phyloP scores from a whole-genome alignment of 2,888 invertebrate genomes.

The Stratiomys singularior region DNA sequence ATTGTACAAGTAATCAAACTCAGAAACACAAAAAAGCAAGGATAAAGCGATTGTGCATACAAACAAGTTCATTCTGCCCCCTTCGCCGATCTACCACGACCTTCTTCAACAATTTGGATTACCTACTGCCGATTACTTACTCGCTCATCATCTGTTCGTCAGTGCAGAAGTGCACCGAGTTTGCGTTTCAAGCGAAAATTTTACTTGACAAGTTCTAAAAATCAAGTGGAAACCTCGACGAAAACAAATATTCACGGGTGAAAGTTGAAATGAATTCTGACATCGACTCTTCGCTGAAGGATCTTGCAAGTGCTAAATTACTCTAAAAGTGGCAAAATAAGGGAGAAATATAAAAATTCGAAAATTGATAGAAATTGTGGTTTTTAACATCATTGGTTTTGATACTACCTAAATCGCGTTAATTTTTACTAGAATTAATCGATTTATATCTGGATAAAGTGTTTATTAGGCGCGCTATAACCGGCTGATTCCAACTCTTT shows the following conservation, averaged over 20 bases:
- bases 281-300: not conserved
- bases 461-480: not conserved
- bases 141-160: not conserved
- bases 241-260: not conserved
- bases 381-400: not conserved
- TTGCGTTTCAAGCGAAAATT: no score
- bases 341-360: not conserved
- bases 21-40: not conserved
- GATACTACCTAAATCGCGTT: not conserved
- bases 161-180: not conserved
- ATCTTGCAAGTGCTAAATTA: not conserved
- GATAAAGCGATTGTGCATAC: conserved; percentile 3
- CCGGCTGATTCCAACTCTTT: not conserved
- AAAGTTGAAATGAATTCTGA: not conserved
- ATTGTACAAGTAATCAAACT: not conserved
- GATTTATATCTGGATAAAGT: not conserved
- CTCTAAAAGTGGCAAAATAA: not conserved
- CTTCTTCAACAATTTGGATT: not conserved
- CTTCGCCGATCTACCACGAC: not conserved
- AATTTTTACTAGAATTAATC: no score
- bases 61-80: not conserved
- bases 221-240: not conserved
- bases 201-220: not conserved
- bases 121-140: not conserved
- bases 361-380: conserved; percentile 2